Evolutionary conservation across 2,888 invertebrate species (phyloP), one percentile per base, ranked within the genome.

Genomic region (Sinhomidia bicolor): DNA sequence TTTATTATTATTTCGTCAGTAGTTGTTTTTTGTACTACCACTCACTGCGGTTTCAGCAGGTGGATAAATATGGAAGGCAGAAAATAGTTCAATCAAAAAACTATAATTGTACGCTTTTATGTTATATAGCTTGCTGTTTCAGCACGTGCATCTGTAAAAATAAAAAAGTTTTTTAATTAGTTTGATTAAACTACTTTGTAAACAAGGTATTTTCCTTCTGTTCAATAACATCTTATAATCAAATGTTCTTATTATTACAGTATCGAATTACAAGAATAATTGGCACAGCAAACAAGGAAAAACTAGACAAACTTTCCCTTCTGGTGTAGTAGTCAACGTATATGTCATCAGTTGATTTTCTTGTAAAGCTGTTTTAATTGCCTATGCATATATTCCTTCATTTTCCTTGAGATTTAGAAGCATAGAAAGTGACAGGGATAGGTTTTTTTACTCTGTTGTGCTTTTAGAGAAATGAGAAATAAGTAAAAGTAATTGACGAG

Each of bases 141-240:
- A 36, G 36, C 36, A 36, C n/a, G n/a, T n/a, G n/a, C n/a, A n/a
- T n/a, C n/a, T n/a, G n/a, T n/a, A n/a, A n/a, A n/a, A n/a, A n/a
- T n/a, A n/a, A n/a, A 51, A 78, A 76, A 78, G 57, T 57, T 57
- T 57, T 78, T 32, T 57, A 78, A 78, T 78, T 78, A 57, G 54
- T 78, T 54, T 51, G 54, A 76, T 51, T 54, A 54, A 51, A 76
- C 14, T 54, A 76, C 51, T 32, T 29, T n/a, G 54, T 76, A 51
- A 76, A 76, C 57, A 78, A 78, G 78, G 57, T 78, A 20, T 78
- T 78, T 78, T 78, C 32, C 78, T 78, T 3, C 23, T 20, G 9
- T 57, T 20, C 57, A 17, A 3, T 57, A 57, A n/a, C 51, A 29
- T 29, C 7, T 60, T 29, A 26, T 17, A 23, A n/a, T n/a, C n/a